phyloP scores from a whole-genome alignment of 2,113 vertebrate genomes.

The Hylia prasina region DNA sequence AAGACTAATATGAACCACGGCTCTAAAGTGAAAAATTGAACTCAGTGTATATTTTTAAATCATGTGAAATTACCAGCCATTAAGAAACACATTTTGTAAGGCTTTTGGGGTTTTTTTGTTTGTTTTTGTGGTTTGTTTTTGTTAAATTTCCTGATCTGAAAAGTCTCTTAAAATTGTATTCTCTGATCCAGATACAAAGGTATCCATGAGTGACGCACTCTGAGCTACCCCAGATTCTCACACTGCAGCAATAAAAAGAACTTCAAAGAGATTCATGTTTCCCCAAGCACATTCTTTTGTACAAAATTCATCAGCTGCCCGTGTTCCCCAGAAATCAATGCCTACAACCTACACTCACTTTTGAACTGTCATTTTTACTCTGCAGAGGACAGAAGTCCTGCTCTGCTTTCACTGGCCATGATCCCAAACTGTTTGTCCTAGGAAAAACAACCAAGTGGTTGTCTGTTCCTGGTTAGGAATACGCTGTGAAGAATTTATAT shows the following conservation, averaged over 20 bases:
- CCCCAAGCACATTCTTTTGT: background rate
- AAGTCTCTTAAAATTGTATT: background rate
- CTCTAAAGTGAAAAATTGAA: background rate
- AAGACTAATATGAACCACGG: background rate
- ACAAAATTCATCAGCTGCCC: background rate
- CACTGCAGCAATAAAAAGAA: background rate
- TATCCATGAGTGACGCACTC: background rate
- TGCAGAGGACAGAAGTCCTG: background rate
- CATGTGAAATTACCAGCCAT: background rate
- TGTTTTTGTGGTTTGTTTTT: background rate
- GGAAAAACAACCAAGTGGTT: background rate
- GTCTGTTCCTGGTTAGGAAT: background rate
- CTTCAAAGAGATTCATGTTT: slow-evolving; percentile 11
- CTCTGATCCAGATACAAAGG: background rate
- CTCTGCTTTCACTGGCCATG: background rate
- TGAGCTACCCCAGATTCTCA: background rate
- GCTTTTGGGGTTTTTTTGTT: background rate
- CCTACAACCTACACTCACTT: background rate
- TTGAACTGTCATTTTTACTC: background rate
- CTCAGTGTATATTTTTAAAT: background rate
- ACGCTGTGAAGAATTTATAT: background rate
- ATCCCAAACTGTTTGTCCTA: background rate
- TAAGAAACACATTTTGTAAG: background rate
- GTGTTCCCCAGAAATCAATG: background rate
- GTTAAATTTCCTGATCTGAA: background rate